A percentile compares a stretch with the other conserved stretches of the same genome.
Evolutionary conservation across 2,113 vertebrate species (phyloP).

Genomic region (Abramis brama): DNA sequence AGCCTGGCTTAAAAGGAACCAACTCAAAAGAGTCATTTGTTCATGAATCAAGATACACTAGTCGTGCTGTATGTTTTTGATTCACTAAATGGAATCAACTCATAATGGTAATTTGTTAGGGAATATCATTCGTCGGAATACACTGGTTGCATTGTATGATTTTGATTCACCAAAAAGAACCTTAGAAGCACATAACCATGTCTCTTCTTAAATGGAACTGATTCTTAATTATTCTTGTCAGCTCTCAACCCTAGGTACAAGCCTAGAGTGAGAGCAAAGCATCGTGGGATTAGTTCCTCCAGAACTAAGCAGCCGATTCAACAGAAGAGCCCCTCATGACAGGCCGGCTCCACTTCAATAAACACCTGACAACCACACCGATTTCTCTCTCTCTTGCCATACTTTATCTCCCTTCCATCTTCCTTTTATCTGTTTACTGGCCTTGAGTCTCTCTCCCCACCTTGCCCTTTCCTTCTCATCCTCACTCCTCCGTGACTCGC

Average conservation of each 20-base stretch:
- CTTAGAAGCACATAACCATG: background rate
- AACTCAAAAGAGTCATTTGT: no score
- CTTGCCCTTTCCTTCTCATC: background rate
- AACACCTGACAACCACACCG: constrained; percentile 21
- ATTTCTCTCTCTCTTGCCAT: constrained; percentile 18
- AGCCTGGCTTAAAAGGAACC: no score
- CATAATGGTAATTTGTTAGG: no score
- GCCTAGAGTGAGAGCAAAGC: constrained; percentile 4
- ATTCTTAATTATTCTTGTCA: background rate
- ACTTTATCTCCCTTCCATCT: constrained; percentile 8
- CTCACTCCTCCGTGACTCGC: background rate
- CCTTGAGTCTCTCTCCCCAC: background rate
- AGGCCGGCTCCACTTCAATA: constrained; percentile 33
- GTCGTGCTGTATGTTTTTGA: background rate
- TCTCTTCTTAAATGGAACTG: background rate
- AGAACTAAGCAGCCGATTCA: constrained; percentile 24
- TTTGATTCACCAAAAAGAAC: background rate
- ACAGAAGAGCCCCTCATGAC: constrained; percentile 28
- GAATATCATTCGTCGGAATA: no score
- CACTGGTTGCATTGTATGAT: background rate
- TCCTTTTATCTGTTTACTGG: constrained; percentile 11
- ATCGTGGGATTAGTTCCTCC: constrained; percentile 31
- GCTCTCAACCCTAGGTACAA: background rate
- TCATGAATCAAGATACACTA: background rate
- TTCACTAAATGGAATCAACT: background rate